phyloP scores from a whole-genome alignment of 2,888 invertebrate genomes.

The Geotrupes spiniger region DNA sequence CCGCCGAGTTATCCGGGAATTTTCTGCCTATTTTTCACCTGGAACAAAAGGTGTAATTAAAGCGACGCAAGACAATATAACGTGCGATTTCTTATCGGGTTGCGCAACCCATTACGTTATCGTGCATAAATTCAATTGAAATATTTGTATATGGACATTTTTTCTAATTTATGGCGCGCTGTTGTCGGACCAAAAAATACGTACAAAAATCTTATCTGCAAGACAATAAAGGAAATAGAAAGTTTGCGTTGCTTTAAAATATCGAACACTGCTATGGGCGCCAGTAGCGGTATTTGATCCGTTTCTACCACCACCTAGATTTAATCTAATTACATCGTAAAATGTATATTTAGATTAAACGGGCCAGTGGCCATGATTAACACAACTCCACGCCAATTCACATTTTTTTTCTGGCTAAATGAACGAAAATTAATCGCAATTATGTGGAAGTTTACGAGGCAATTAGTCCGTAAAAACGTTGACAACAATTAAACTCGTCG shows the following conservation, averaged over 20 bases:
- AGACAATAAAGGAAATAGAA: conserved; percentile 19
- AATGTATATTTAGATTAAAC: no score
- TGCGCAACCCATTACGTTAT: background rate
- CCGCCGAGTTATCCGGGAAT: background rate
- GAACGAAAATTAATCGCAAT: no score
- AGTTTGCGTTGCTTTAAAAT: conserved; percentile 12
- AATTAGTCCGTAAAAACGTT: no score
- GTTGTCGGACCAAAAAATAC: background rate
- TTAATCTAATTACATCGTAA: no score
- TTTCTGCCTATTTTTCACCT: conserved; percentile 1
- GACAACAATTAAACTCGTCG: no score
- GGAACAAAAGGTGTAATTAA: background rate
- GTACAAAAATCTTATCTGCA: background rate
- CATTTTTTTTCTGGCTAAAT: no score
- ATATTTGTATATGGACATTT: conserved; percentile 1
- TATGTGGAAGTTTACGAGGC: no score
- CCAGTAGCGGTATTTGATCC: conserved; percentile 2
- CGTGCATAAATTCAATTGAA: background rate
- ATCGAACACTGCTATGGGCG: conserved; percentile 8
- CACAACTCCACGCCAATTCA: no score
- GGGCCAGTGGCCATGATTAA: no score
- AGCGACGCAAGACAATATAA: background rate
- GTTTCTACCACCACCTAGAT: no score
- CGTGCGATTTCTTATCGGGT: conserved; percentile 3
- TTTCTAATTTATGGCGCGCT: conserved; percentile 7